These are phyloP conservation scores for Talpa occidentalis DNA, from an alignment of 2,113 vertebrate genomes.

Conservation along the genomic window DNA sequence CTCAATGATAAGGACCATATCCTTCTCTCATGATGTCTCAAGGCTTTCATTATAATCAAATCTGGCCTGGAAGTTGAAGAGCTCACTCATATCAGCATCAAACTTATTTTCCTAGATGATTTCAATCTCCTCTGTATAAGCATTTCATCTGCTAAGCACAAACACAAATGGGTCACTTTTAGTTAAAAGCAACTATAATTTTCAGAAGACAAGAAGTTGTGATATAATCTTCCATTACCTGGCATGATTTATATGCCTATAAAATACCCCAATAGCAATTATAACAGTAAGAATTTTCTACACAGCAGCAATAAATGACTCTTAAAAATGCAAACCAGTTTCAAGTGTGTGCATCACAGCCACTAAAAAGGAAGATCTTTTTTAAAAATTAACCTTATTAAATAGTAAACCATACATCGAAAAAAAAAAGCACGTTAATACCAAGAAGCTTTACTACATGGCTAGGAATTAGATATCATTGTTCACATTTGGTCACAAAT, in stretches of 20 bases:
- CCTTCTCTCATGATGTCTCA: not conserved
- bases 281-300: not conserved
- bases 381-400: not conserved
- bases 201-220: not conserved
- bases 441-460: not conserved
- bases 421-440: not conserved
- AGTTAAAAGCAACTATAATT: not conserved
- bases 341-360: not conserved
- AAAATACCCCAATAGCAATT: conserved; percentile 7
- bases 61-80: not conserved
- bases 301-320: not conserved
- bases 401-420: not conserved
- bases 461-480: not conserved
- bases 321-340: not conserved
- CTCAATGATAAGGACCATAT: not conserved
- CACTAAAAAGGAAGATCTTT: not conserved
- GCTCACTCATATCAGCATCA: not conserved
- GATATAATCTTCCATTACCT: not conserved
- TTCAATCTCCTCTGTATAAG: not conserved
- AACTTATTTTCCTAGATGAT: not conserved
- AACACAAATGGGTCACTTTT: not conserved
- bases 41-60: conserved; percentile 14
- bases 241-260: not conserved
- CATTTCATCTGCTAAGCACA: not conserved
- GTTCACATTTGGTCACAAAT: not conserved